Percentiles rank a stretch among this genome's conserved stretches.
Evolutionary conservation across 2,797 vertebrate genomes (phyloP).

Genomic region (Phalloptychus januarius): DNA sequence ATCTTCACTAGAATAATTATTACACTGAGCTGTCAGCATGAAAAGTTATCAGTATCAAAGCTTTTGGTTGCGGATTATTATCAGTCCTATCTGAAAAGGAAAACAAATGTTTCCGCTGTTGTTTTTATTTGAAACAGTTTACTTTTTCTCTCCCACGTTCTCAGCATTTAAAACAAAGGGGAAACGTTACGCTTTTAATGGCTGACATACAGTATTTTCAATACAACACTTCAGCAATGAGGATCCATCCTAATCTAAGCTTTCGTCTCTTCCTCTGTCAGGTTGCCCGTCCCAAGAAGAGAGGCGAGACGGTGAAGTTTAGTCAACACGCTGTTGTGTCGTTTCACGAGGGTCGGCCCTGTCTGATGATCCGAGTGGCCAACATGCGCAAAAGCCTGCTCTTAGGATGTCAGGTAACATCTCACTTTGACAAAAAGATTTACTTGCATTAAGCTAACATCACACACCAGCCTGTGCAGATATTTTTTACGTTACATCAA

Average conservation of each 20-base stretch:
- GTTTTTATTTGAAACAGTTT: not conserved
- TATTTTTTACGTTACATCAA: not conserved
- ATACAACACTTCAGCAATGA: not conserved
- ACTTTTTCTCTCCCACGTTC: not conserved
- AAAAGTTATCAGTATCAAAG: not conserved
- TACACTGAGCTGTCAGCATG: no score
- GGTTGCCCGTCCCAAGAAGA: conserved; percentile 94
- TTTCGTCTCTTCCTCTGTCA: conserved; percentile 16
- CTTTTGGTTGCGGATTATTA: not conserved
- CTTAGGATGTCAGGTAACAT: conserved; percentile 89
- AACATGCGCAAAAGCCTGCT: conserved; percentile 96
- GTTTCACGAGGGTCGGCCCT: conserved; percentile 86
- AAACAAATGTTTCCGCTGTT: not conserved
- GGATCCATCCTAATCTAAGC: not conserved
- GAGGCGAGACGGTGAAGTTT: conserved; percentile 93
- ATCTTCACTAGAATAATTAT: not conserved
- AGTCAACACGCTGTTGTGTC: conserved; percentile 92
- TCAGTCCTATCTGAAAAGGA: not conserved
- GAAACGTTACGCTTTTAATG: not conserved
- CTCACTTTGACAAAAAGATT: not conserved
- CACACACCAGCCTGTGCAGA: not conserved
- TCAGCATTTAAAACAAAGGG: not conserved
- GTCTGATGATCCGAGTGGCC: conserved; percentile 94
- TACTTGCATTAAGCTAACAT: not conserved
- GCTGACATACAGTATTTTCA: not conserved